Percentiles rank a stretch among this genome's conserved stretches.
Conservation (phyloP, 2,888 invertebrate species). For the Diadegma fenestrale region DNA sequence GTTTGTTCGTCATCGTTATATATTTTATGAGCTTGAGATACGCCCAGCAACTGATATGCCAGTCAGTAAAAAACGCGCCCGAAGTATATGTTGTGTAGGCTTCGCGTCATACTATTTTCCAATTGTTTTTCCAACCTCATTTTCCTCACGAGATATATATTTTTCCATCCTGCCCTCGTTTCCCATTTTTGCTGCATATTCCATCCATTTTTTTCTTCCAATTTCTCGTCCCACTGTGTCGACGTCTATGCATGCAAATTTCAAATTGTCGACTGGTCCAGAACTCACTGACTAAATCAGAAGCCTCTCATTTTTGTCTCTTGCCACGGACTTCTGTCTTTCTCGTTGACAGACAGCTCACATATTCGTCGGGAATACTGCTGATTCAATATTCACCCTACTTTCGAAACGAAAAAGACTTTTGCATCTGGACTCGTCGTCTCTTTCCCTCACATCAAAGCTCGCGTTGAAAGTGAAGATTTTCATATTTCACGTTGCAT, state of each 20-base stretch:
- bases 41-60: constrained; percentile 26
- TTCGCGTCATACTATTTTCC: constrained; percentile 64
- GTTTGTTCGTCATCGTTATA: constrained; percentile 57
- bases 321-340: not conserved
- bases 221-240: not conserved
- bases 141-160: constrained; percentile 27
- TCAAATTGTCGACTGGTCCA: constrained; percentile 43
- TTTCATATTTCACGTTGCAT: not conserved
- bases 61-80: constrained; percentile 24
- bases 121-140: constrained; percentile 76
- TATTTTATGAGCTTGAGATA: constrained; percentile 53
- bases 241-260: constrained; percentile 17
- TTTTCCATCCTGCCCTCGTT: constrained; percentile 30
- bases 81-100: constrained; percentile 13
- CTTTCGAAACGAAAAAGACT: constrained; percentile 29
- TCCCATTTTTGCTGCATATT: constrained; percentile 21
- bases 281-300: not conserved
- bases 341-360: constrained; percentile 12
- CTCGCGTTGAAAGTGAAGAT: not conserved
- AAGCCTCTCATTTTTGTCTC: not conserved
- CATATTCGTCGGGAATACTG: constrained; percentile 22
- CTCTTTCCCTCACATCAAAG: not conserved
- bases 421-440: not conserved
- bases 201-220: constrained; percentile 38
- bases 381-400: constrained; percentile 30